Evolutionary conservation across 2,113 vertebrate genomes (phyloP).

Genomic region (Chlamydotis undulata): DNA sequence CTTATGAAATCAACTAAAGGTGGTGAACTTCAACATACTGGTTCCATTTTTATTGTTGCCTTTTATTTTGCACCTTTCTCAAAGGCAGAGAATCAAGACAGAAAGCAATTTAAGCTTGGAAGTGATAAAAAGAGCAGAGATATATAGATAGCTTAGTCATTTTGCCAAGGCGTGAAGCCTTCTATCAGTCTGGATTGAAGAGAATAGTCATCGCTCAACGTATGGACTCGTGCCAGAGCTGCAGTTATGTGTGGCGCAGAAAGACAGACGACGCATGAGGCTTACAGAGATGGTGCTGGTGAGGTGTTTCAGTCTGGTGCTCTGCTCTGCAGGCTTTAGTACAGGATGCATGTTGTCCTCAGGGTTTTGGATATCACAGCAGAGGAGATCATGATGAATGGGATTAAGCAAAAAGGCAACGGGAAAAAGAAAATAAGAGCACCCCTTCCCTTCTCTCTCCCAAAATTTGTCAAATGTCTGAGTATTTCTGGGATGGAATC

Average conservation of each 20-base stretch:
- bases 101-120: neutral
- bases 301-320: neutral
- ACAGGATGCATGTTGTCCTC: neutral
- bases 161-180: neutral
- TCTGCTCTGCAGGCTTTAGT: neutral
- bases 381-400: fast-evolving
- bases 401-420: neutral
- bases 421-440: fast-evolving
- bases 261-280: fast-evolving
- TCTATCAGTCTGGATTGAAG: neutral
- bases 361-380: neutral
- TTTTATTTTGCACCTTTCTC: neutral
- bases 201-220: neutral
- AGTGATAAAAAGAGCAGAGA: neutral
- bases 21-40: neutral
- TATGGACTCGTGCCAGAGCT: neutral
- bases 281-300: neutral
- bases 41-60: neutral
- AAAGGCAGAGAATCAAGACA: neutral
- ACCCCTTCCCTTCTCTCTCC: fast-evolving
- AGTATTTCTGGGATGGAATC: neutral
- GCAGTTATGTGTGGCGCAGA: neutral
- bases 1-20: neutral
- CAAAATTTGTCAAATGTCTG: neutral
- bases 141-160: neutral